Conservation (phyloP, 2,113 vertebrate genomes). For the Oncorhynchus kisutch region DNA sequence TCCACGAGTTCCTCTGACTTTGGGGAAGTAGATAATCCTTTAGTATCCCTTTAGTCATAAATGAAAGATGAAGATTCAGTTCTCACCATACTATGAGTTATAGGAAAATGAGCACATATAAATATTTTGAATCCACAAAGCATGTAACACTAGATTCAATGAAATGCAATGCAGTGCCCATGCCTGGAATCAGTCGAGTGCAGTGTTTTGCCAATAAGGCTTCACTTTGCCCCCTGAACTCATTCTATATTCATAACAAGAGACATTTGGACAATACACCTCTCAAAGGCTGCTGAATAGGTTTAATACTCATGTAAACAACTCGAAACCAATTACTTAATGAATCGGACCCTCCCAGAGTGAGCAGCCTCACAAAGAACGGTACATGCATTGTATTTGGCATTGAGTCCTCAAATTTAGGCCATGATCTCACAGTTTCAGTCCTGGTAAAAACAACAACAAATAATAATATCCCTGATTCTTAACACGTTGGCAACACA, state of each 20-base stretch:
- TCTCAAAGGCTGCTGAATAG: slow-evolving; percentile 90
- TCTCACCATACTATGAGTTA: too few species aligned
- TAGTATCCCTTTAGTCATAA: too few species aligned
- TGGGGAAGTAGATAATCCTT: too few species aligned
- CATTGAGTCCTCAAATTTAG: slow-evolving; percentile 79
- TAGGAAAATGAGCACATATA: slow-evolving; percentile 77
- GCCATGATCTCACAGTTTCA: slow-evolving; percentile 47
- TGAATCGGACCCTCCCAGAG: slow-evolving; percentile 90
- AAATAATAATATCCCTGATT: not conserved
- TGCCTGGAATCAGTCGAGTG: slow-evolving; percentile 84
- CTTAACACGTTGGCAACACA: not conserved
- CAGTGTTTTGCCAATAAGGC: slow-evolving; percentile 84
- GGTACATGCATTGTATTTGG: slow-evolving; percentile 85
- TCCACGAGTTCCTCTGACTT: too few species aligned
- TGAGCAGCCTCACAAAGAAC: slow-evolving; percentile 86
- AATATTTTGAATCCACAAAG: slow-evolving; percentile 87
- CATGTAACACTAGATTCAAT: slow-evolving; percentile 86
- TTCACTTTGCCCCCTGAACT: slow-evolving; percentile 70
- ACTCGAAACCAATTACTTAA: slow-evolving; percentile 94
- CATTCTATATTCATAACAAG: slow-evolving; percentile 88
- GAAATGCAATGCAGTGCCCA: slow-evolving; percentile 87
- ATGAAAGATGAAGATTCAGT: too few species aligned
- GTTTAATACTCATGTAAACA: slow-evolving; percentile 94
- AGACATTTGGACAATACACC: slow-evolving; percentile 89
- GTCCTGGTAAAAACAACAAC: not conserved